Conservation (phyloP, 53 echinoderm and acorn worm species). For the Arbacia lixula region DNA sequence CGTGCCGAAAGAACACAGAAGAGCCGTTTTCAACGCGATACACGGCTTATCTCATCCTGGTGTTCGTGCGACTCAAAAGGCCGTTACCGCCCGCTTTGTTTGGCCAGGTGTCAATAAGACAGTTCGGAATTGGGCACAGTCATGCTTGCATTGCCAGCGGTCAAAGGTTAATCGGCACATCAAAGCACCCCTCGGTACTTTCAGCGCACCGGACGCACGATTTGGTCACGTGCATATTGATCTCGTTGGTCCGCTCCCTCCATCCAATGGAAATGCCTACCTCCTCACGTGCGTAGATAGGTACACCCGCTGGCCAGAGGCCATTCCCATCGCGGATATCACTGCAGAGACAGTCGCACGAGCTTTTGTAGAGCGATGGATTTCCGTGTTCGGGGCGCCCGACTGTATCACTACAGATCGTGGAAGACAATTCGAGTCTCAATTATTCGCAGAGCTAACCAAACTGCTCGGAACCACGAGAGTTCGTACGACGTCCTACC, state of each 20-base stretch:
- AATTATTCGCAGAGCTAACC: slow-evolving; percentile 26
- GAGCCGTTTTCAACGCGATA: slow-evolving; percentile 54
- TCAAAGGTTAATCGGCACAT: slow-evolving; percentile 64
- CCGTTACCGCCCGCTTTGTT: no score
- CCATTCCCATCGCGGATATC: slow-evolving; percentile 65
- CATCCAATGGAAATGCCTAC: no score
- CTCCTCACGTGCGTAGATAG: no score
- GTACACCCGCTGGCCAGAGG: no score
- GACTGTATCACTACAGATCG: slow-evolving; percentile 62
- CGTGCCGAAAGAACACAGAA: slow-evolving; percentile 23
- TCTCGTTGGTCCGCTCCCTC: no score
- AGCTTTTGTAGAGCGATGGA: slow-evolving; percentile 59
- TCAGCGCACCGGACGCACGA: slow-evolving; percentile 49
- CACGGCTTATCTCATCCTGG: no score
- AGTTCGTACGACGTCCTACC: slow-evolving; percentile 65
- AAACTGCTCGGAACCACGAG: slow-evolving; percentile 49
- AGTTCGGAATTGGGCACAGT: slow-evolving; percentile 65
- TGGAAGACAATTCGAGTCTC: slow-evolving; percentile 71
- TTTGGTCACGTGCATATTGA: slow-evolving; percentile 71
- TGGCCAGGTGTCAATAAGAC: slow-evolving; percentile 63
- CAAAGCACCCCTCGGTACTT: slow-evolving; percentile 53
- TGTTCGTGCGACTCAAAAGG: no score
- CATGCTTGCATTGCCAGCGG: slow-evolving; percentile 65
- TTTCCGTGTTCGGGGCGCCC: slow-evolving; percentile 59
- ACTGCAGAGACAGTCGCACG: slow-evolving; percentile 68